Evolutionary conservation across 2,797 vertebrate genomes (phyloP), one percentile per base, ranked within the genome.

Genomic region (Scleropages formosus): DNA sequence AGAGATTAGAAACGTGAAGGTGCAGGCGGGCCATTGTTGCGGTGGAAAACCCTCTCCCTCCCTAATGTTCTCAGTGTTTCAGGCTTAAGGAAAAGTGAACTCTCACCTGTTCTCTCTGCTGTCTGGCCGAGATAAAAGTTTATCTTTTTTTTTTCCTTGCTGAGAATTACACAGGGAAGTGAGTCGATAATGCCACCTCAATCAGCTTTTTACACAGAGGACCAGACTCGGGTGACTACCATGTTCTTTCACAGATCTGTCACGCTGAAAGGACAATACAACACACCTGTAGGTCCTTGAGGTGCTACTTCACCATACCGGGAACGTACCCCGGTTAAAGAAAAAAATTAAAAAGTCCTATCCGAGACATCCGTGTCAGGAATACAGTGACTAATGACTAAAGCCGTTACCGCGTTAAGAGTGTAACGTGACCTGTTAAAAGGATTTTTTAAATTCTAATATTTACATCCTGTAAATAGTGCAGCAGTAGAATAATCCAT

Each of bases 111-210:
- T 82, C 85, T 80, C 77, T 82, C 79, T 81, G 87, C 91, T 92
- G 91, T 88, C 77, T n/a, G 63, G 63, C 82, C 64, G 82, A 90
- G 91, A 93, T 92, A 92, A 92, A 92, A 91, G 88, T 91, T 89
- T 88, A 85, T 46, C 64, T 51, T 68, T 51, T 83, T 39, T 77
- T 85, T 85, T 87, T 81, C 22, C 72, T 83, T 82, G 77, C 87
- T 82, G 73, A 72, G 83, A 88, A 85, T 87, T 91, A 91, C 89
- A 91, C 85, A 80, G 80, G 87, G 88, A 90, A 91, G 87, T 82
- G 70, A 84, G 83, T 90, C 87, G 89, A 93, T 92, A 92, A 91
- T 84, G 82, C 85, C 79, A 78, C 84, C 86, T 86, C 89, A 93
- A 92, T 92, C 90, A 90, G 88, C 83, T 85, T 88, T 53, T 81